Evolutionary conservation across 2,888 invertebrate genomes (phyloP), one percentile per base, ranked within the genome.

Genomic region (Apotomis turbidana): DNA sequence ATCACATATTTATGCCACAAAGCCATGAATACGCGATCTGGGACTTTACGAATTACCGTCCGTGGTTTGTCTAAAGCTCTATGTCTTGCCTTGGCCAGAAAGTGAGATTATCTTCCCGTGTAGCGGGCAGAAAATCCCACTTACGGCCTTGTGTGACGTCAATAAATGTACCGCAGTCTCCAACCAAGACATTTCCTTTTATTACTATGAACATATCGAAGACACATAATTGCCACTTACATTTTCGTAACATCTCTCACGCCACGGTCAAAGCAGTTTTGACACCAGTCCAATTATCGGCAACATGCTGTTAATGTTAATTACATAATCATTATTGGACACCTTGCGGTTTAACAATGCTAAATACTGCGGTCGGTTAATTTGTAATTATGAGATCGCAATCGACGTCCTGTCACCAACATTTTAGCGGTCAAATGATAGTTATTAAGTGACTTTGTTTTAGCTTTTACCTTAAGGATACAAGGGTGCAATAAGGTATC

Each of bases 311-410:
- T 57, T 66, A 66, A 46, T 44, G 55, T 46, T 36, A 66, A 57
- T 66, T 66, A 46, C 46, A 66, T 66, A 66, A 66, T 66, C 44
- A 9, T 55, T 66, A 66, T 44, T 46, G 66, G 54, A 12, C 64
- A 64, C 36, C 44, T 66, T 57, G 66, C 46, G 66, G 66, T 46
- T 64, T 52, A 63, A 38, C 12, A 10, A 41, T 44, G 44, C 46
- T 57, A 44, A 54, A 66, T 57, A 66, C n/a, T n/a, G 55, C 55
- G 58, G 38, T 58, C n/a, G 38, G n/a, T 10, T 66, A 57, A 66
- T 57, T 64, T 27, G 27, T 41, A 55, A 64, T 64, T 46, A 66
- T 49, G 55, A 57, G 66, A 66, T 57, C 27, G 46, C 66, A 57
- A 66, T 66, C 66, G 27, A 27, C 55, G 57, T 66, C 46, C 55